Base-by-base conservation (phyloP, 2,113 vertebrate species). In the Caloenas nicobarica region DNA sequence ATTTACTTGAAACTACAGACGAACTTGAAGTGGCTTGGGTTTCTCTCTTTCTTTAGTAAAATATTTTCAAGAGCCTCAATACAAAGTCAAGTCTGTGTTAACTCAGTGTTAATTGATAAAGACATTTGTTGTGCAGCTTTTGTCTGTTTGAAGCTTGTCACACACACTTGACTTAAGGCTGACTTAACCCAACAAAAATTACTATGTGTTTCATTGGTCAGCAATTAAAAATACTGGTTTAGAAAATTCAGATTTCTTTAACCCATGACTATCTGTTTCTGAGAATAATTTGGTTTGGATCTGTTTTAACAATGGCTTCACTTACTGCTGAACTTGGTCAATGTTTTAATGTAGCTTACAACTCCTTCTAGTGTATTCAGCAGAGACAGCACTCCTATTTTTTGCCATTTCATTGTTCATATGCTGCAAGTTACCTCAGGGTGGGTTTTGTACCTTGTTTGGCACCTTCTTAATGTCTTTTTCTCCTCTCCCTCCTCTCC, bases 341-440 rank as follows among this genome's bases (percentile, higher is more conserved):
- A 0, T 0, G 0, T 77, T 92, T 76, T 38, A 46, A n/a, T 16
- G 40, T 66, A 73, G 71, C 71, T 92, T 33, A 53, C 0, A 0
- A 42, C 31, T 91, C 60, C 23, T 54, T 22, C 53, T 60, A 25
- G 38, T n/a, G 54, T 46, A 31, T 44, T 57, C 81, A 73, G 60
- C 34, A 21, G 72, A 74, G 86, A 61, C 62, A 69, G 54, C 81
- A 56, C 68, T 84, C 1, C 0, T 71, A 6, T 83, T 88, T 89
- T 62, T 93, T 95, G 82, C 83, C 69, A 58, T 96, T 89, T 95
- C 69, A n/a, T 76, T 82, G 54, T 66, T 92, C 7, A 3, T 81
- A 94, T 96, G 93, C 92, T 83, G 76, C 92, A 96, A 57, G 66
- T 94, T 96, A 91, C 94, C 94, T 97, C 96, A 96, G 95, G 93